A percentile compares a stretch with the other conserved stretches of the same genome.
These are phyloP conservation scores for Molanna angustata DNA, from an alignment of 2,888 invertebrate species.

Conservation along the genomic window DNA sequence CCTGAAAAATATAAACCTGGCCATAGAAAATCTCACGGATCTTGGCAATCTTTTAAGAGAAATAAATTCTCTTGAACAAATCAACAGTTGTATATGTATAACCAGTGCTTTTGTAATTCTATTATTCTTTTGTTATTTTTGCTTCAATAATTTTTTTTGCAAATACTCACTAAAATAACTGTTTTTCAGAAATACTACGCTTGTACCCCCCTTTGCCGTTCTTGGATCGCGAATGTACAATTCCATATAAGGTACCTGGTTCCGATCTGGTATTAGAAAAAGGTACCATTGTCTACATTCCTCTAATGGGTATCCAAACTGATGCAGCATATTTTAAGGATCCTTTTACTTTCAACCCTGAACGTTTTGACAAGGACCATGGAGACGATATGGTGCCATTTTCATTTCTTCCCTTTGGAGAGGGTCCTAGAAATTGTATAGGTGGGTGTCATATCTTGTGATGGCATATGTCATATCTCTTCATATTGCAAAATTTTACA, in stretches of 20 bases:
- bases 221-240: conserved; percentile 38
- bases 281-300: conserved; percentile 35
- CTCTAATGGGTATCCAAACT: conserved; percentile 37
- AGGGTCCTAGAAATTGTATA: conserved; percentile 33
- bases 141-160: too few species aligned
- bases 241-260: conserved; percentile 33
- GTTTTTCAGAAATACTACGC: conserved; percentile 46
- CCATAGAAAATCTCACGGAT: too few species aligned
- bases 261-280: conserved; percentile 33
- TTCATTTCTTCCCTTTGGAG: conserved; percentile 32
- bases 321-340: conserved; percentile 38
- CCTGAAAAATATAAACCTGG: too few species aligned
- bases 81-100: too few species aligned
- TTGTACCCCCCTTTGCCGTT: conserved; percentile 43
- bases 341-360: conserved; percentile 38
- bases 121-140: too few species aligned
- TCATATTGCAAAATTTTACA: too few species aligned
- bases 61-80: too few species aligned
- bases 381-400: conserved; percentile 21
- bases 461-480: too few species aligned
- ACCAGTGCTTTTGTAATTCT: too few species aligned
- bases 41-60: too few species aligned
- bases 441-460: conserved; percentile 26
- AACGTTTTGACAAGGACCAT: conserved; percentile 35
- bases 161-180: too few species aligned